Evolutionary conservation across 1,140 invertebrate genomes (phyloP).

Genomic region (Papilio xuthus): DNA sequence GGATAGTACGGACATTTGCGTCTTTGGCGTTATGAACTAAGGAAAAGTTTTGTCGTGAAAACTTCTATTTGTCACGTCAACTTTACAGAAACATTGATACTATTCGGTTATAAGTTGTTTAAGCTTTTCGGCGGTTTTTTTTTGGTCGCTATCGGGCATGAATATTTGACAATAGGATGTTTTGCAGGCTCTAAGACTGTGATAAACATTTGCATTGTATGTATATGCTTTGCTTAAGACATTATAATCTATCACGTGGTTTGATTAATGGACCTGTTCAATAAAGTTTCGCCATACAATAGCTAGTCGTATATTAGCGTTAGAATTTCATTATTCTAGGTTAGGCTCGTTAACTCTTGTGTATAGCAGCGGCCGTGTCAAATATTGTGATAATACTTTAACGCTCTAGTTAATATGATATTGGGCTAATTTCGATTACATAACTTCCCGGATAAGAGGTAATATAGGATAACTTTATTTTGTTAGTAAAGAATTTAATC

Average conservation of each 20-base stretch:
- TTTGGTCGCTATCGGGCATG: background rate
- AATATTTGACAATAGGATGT: background rate
- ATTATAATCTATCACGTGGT: background rate
- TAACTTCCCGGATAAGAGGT: background rate
- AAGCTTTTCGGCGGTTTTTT: background rate
- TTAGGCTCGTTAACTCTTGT: conserved; percentile 20
- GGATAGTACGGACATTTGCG: background rate
- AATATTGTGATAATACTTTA: conserved; percentile 1
- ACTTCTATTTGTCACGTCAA: too few species aligned
- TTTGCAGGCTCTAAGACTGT: background rate
- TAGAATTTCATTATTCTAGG: conserved; percentile 23
- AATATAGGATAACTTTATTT: background rate
- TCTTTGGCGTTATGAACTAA: background rate
- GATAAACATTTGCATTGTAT: background rate
- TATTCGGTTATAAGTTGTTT: too few species aligned
- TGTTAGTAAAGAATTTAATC: too few species aligned
- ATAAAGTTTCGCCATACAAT: background rate
- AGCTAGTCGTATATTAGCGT: background rate
- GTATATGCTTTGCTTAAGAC: background rate
- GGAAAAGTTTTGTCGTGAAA: background rate
- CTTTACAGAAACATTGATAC: too few species aligned
- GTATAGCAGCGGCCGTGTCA: conserved; percentile 2
- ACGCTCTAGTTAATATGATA: conserved; percentile 12
- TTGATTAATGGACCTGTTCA: conserved; percentile 11
- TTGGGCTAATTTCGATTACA: background rate